Base-by-base conservation (phyloP, 2,797 vertebrate genomes). In the Enteromius fasciolatus region DNA sequence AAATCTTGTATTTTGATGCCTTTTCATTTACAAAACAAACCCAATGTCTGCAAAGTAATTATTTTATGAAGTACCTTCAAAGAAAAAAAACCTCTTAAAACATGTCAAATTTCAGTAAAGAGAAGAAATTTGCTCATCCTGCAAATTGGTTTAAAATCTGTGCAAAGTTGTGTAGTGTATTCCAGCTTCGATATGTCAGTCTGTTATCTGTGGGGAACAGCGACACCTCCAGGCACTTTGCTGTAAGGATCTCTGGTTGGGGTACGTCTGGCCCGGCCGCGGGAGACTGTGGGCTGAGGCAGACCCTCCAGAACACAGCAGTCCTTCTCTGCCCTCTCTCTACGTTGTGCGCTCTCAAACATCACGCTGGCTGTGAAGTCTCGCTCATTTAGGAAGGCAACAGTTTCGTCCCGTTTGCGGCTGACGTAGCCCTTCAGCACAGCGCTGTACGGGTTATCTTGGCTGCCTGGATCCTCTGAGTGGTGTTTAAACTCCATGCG, bases 401-500 rank as follows among this genome's bases (percentile, higher is more conserved):
- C 82, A 39, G 91, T 93, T 74, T 95, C 91, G 2, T 94, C 93
- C 73, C 90, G 91, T 83, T 92, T 94, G 59, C 92, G 91, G 84
- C 93, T 93, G 72, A 94, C 87, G 0, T 94, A 94, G 17, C 94
- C 93, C 87, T 93, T 94, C 1, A 95, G 89, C 18, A 94, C 92
- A 0, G 93, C 88, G 1, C 90, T 92, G 89, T 92, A 93, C 0
- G 93, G 94, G 85, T 94, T 94, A 25, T 89, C 90, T n/a, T 88
- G 83, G 0, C 88, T 86, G 3, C 92, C 89, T 31, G 89, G 87
- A 5, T 92, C 86, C 2, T 90, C 90, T 0, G 81, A 86, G 84
- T 94, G 93, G 83, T 94, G 88, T 88, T 93, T 94, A 81, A 94
- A 94, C 83, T 94, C 93, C 90, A 93, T 94, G 70, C 92, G 91